These are phyloP conservation scores for Drosophila imparisetae DNA, from an alignment of 2,888 invertebrate genomes.

Conservation along the genomic window DNA sequence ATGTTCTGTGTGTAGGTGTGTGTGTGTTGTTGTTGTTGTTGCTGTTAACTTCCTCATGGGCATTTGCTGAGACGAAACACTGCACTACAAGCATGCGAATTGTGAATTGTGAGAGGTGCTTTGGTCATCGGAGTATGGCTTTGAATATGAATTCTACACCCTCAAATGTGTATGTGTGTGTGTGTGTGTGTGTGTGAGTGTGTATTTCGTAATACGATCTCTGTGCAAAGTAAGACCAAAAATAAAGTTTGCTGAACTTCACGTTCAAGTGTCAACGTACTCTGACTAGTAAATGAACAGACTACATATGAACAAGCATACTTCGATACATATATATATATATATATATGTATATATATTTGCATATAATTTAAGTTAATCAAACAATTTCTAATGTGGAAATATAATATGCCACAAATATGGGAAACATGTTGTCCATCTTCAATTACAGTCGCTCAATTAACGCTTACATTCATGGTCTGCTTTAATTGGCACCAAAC, in stretches of 20 bases:
- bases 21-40: constrained; percentile 5
- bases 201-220: constrained; percentile 40
- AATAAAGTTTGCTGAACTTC: constrained; percentile 52
- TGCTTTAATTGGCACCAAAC: background rate
- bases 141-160: constrained; percentile 44
- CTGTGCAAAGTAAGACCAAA: constrained; percentile 10
- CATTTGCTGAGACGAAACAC: constrained; percentile 28
- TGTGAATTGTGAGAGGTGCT: background rate
- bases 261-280: constrained; percentile 44
- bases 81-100: constrained; percentile 24
- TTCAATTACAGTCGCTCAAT: constrained; percentile 7
- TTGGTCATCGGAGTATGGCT: constrained; percentile 10
- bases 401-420: constrained; percentile 22
- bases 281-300: background rate
- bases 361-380: background rate
- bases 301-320: background rate
- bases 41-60: constrained; percentile 62
- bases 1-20: constrained; percentile 16
- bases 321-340: background rate
- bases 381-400: constrained; percentile 10
- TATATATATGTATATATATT: background rate
- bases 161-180: background rate
- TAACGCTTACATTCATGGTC: background rate
- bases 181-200: background rate
- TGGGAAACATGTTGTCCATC: background rate